Evolutionary conservation across 2,888 invertebrate genomes (phyloP).

Genomic region (Torymus texanus): DNA sequence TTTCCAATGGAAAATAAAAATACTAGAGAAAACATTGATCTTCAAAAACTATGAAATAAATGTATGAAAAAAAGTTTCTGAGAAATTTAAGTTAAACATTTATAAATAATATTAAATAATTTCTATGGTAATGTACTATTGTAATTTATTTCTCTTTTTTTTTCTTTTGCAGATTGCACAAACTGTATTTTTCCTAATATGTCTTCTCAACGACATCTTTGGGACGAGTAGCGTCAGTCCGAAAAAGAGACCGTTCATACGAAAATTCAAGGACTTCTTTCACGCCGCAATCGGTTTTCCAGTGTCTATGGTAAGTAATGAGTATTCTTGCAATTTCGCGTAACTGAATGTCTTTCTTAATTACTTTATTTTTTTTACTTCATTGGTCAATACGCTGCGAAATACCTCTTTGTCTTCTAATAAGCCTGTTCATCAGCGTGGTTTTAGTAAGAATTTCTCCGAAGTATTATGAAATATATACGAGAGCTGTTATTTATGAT

Average conservation of each 20-base stretch:
- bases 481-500: no score
- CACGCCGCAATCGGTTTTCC: conserved; percentile 87
- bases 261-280: conserved; percentile 82
- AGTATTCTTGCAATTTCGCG: neutral
- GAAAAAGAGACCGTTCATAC: conserved; percentile 80
- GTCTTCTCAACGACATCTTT: conserved; percentile 84
- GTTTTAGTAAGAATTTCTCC: neutral
- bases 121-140: neutral
- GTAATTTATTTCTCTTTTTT: neutral
- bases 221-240: conserved; percentile 84
- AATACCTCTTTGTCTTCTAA: no score
- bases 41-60: no score
- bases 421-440: no score
- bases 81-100: no score
- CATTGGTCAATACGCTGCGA: neutral
- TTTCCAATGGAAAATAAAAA: no score
- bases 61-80: no score
- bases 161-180: conserved; percentile 82
- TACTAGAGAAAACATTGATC: no score
- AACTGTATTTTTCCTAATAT: conserved; percentile 86
- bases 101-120: no score
- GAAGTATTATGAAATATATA: no score
- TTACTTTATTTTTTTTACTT: neutral
- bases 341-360: neutral
- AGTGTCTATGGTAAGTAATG: conserved; percentile 78